Evolutionary conservation across 2,888 invertebrate species (phyloP), one percentile per base, ranked within the genome.

Genomic region (Pocota personata): DNA sequence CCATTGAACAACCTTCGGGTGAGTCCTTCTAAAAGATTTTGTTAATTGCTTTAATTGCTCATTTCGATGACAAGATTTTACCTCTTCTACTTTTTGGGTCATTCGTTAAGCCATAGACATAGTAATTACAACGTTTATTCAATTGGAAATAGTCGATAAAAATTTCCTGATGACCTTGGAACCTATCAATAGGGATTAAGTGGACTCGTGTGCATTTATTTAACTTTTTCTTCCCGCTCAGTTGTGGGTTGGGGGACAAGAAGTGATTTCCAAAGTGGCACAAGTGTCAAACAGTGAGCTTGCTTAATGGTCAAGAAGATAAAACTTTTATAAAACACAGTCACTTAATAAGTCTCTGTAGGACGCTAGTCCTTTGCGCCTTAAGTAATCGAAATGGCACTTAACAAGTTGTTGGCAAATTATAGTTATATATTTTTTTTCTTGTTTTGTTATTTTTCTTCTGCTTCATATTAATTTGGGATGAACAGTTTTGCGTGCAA

Each of bases 31-130:
- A 14, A 40, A 48, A 21, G 48, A 48, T 46, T 46, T 67, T 52
- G 40, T 37, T 67, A 67, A 67, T 67, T 67, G 67, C 67, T 52
- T 67, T 67, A 67, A 52, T 52, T 52, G 67, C 37, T 67, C 67
- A 50, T 67, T 67, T 67, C 52, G 52, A 37, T 67, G 67, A 14
- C 67, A 24, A 14, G 37, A 52, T 12, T 52, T 27, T 40, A 37
- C 35, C 67, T 57, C 16, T 27, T 16, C 27, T 27, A 24, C 30
- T 30, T 3, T 32, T 52, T 52, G 30, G 35, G 55, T 16, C 32
- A 10, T 27, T 57, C 55, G 55, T 16, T 32, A 16, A 16, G 55
- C 16, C 3, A 16, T 10, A 10, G 21, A 21, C 21, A 30, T 10
- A 27, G 40, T 40, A 73, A 73, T 73, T 73, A 73, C 50, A 30